Evolutionary conservation across 2,888 invertebrate genomes (phyloP), one percentile per base, ranked within the genome.

Genomic region (Caenorhabditis sp.): DNA sequence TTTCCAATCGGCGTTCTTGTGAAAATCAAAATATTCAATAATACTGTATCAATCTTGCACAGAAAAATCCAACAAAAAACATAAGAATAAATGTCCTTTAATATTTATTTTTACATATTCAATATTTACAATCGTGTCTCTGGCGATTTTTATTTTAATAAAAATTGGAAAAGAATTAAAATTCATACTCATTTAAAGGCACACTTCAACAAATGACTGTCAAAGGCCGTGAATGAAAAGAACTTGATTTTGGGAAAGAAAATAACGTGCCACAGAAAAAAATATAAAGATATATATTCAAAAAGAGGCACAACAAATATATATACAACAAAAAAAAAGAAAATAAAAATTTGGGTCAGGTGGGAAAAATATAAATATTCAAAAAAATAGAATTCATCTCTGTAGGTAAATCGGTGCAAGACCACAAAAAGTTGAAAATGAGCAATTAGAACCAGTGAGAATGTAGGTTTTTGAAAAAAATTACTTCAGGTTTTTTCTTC

Each of bases 51-150:
- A 14, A 17, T 43, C 3, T 17, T 17, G 5, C 3, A 43, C 43
- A 43, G 10, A 17, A 36, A 36, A 36, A 8, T 36, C 36, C 12
- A 43, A 10, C 7, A 43, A 43, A 43, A 43, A 43, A 43, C 43
- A 43, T 43, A 43, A 43, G 14, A 43, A 43, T 14, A 7, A 17
- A 17, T 43, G 7, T 43, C 3, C 14, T 10, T 2, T 14, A 43
- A 43, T 43, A 43, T 43, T 43, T 43, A 43, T 43, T 43, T 43
- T 43, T 43, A 43, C 43, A 43, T 43, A 43, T 43, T 43, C 43
- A 43, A 43, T 43, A 43, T 43, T 10, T 43, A 43, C 43, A 43
- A 43, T 43, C 17, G 5, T 43, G 7, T 43, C 14, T 31, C 14
- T 43, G 17, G 12, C 17, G 17, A 10, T 43, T 43, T 14, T 2